A percentile compares a stretch with the other conserved stretches of the same genome.
phyloP scores from a whole-genome alignment of 2,113 vertebrate genomes.

The Antidorcas marsupialis region DNA sequence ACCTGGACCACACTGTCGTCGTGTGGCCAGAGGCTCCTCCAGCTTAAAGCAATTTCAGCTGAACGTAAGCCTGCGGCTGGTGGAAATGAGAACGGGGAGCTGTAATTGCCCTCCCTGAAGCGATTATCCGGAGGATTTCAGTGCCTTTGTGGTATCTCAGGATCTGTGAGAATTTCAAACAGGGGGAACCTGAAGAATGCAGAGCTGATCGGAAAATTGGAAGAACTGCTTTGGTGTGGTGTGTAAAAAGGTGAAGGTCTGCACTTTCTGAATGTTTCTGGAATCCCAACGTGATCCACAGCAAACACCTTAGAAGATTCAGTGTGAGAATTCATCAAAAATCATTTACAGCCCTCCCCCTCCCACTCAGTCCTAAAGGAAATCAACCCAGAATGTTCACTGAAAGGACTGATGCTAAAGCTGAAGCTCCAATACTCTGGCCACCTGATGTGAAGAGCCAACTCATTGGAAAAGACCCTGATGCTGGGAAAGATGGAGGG shows the following conservation, averaged over 20 bases:
- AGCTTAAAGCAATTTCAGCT: neutral
- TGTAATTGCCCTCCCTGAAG: neutral
- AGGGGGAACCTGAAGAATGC: neutral
- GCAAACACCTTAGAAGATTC: neutral
- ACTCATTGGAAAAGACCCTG: neutral
- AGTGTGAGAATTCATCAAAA: neutral
- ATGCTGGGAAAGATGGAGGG: neutral
- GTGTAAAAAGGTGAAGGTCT: too few relatives aligned
- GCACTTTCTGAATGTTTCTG: neutral
- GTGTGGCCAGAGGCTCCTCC: accelerated
- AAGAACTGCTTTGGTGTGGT: neutral
- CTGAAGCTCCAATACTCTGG: neutral
- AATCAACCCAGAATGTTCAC: neutral
- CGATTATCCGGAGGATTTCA: neutral
- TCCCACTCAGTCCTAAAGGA: neutral
- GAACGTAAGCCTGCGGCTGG: neutral
- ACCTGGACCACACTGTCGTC: neutral
- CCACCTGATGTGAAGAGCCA: neutral
- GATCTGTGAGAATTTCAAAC: neutral
- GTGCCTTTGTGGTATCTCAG: neutral
- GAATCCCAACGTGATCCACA: neutral
- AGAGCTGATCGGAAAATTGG: accelerated
- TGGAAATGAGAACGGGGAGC: neutral
- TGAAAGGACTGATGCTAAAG: neutral
- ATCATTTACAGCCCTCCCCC: too few relatives aligned